Conservation (phyloP, 2,113 vertebrate genomes). For the Forbesichthys papilliferus region DNA sequence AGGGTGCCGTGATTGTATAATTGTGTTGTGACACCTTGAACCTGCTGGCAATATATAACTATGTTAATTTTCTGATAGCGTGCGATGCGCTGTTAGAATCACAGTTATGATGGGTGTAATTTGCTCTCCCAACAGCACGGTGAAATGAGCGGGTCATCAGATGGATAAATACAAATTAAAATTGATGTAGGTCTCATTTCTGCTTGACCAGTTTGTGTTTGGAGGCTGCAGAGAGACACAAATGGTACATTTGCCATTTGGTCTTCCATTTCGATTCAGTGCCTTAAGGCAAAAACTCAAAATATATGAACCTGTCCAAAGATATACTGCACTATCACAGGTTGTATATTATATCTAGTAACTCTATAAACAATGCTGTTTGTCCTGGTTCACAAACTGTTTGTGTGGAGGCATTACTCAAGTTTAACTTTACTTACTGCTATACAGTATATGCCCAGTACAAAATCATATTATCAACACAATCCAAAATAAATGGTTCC, state of each 20-base stretch:
- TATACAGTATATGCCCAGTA: too few relatives aligned
- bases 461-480: too few relatives aligned
- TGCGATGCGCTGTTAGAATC: constrained; percentile 68
- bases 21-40: constrained; percentile 82
- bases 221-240: constrained; percentile 53
- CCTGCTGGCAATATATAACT: constrained; percentile 76
- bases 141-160: constrained; percentile 77
- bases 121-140: constrained; percentile 70
- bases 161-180: constrained; percentile 85
- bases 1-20: constrained; percentile 78
- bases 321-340: constrained; percentile 49
- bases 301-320: constrained; percentile 43
- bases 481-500: too few relatives aligned
- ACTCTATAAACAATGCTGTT: constrained; percentile 4
- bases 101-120: constrained; percentile 81
- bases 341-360: constrained; percentile 25
- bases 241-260: constrained; percentile 63
- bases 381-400: constrained; percentile 28
- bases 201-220: constrained; percentile 75
- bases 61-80: constrained; percentile 83
- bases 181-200: constrained; percentile 79
- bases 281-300: constrained; percentile 59
- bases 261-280: constrained; percentile 61
- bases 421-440: neutral
- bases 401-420: constrained; percentile 6